A percentile compares a stretch with the other conserved stretches of the same genome.
Conservation (phyloP, 2,113 vertebrate species). For the Anguilla rostrata region DNA sequence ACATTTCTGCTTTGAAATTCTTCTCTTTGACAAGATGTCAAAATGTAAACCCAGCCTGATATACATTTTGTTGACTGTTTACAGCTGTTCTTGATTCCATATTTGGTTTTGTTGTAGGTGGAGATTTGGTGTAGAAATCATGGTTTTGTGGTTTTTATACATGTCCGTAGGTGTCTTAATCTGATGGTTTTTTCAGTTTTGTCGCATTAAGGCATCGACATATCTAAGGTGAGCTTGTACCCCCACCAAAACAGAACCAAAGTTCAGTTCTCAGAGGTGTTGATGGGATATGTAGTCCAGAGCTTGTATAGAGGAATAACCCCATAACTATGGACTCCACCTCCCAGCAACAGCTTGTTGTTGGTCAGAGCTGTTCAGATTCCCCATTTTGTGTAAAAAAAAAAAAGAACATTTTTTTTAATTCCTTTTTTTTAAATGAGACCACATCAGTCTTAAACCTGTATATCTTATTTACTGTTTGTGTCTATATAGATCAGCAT, state of each 20-base stretch:
- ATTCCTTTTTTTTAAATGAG: not conserved
- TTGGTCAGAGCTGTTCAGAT: not conserved
- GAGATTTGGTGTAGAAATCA: not conserved
- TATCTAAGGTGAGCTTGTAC: not conserved
- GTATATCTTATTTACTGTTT: not conserved
- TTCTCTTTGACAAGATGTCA: constrained; percentile 14
- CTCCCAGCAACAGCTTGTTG: not conserved
- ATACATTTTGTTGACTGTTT: not conserved
- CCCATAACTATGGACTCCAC: not conserved
- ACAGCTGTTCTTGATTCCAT: not conserved
- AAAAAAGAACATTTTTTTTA: constrained; percentile 40
- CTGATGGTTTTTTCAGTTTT: not conserved
- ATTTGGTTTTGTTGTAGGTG: not conserved
- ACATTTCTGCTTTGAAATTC: constrained; percentile 25
- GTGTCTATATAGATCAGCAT: not conserved
- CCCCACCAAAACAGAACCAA: not conserved
- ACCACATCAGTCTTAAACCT: not conserved
- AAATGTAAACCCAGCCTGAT: not conserved
- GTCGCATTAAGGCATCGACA: not conserved
- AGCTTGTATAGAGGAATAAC: not conserved
- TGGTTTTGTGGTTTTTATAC: not conserved
- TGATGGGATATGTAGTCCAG: not conserved
- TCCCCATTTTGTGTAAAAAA: constrained; percentile 3
- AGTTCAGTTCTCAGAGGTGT: not conserved
- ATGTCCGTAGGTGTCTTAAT: not conserved